Base-by-base conservation (phyloP, 2,113 vertebrate species). In the Fulica atra region DNA sequence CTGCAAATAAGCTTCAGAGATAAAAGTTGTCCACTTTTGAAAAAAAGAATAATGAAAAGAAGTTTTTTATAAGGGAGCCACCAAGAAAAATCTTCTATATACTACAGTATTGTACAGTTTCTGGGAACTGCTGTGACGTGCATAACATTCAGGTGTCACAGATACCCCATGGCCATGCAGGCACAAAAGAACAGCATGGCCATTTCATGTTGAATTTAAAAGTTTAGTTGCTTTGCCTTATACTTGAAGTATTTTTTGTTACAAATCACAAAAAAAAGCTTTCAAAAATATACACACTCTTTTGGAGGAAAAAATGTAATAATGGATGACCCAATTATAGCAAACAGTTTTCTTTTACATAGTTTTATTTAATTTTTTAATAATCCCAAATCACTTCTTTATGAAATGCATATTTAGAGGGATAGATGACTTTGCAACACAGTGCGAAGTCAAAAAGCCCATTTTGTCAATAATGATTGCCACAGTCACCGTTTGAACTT, bases 401-500 rank as follows among this genome's bases (percentile, higher is more conserved):
- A 68, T 88, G 23, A 96, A 92, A 93, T 70, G 53, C 5, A 7
- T 81, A 83, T 92, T 92, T 80, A 31, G 76, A 69, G 44, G 40
- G 17, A 40, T 54, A 84, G 40, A 85, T 53, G 54, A 79, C 40
- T 94, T 92, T 78, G 33, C 57, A 95, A 64, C 54, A 69, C 16
- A 72, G 35, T 64, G 65, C 0, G 0, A 94, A 74, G 66, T 94
- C 57, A 89, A 96, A 97, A 86, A 79, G 13, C 2, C 31, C 78
- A 88, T 93, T 79, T n/a, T 81, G 68, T 59, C 92, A 97, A 95
- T 63, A 92, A 96, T 92, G 17, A 68, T 93, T 92, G 25, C 19
- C 66, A 61, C 36, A 26, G 57, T 61, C 72, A 80, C 44, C 44
- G 82, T 77, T 71, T 92, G n/a, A 92, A 70, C 76, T 56, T 18